Evolutionary conservation across 2,888 invertebrate species (phyloP), one percentile per base, ranked within the genome.

Genomic region (Drosophila histrio): DNA sequence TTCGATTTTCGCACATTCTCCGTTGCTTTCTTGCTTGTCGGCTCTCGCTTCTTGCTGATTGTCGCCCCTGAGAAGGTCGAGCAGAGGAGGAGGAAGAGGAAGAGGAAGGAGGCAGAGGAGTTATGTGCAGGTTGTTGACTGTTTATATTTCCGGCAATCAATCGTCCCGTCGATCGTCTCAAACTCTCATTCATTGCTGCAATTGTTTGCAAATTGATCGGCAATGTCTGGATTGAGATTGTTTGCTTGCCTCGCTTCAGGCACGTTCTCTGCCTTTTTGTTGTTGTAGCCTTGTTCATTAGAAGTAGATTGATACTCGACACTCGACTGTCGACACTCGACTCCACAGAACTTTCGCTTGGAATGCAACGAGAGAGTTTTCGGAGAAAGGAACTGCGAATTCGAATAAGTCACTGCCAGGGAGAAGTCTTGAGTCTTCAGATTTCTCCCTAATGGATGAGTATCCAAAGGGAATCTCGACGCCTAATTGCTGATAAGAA

Each of bases 81-180:
- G 65, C 59, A 26, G 26, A 17, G 43, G 5, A 13, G 13, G n/a
- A 39, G 19, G 32, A 32, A n/a, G 22, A 22, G 7, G 13, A 17
- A 17, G 43, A 3, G 43, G 17, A 26, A 44, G 61, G 57, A 54
- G 26, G 36, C 56, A 61, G 58, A 54, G 53, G 61, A 71, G 64
- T 65, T 80, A 59, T 65, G 52, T 56, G 50, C 65, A 52, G 63
- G 52, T 59, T 74, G 80, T 67, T 62, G 60, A 58, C 65, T 76
- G 71, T 83, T 79, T 86, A 83, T 81, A 77, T 87, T 87, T 84
- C 83, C 83, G 74, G 85, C 81, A 84, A 87, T 84, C 84, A 84
- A 80, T 81, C 77, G 79, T 41, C 67, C 71, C 63, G 72, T n/a
- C n/a, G 70, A 76, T 77, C 72, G 76, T 43, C 65, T 74, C 64